phyloP scores from a whole-genome alignment of 1,140 invertebrate genomes.

The Neodiprion pinetum region DNA sequence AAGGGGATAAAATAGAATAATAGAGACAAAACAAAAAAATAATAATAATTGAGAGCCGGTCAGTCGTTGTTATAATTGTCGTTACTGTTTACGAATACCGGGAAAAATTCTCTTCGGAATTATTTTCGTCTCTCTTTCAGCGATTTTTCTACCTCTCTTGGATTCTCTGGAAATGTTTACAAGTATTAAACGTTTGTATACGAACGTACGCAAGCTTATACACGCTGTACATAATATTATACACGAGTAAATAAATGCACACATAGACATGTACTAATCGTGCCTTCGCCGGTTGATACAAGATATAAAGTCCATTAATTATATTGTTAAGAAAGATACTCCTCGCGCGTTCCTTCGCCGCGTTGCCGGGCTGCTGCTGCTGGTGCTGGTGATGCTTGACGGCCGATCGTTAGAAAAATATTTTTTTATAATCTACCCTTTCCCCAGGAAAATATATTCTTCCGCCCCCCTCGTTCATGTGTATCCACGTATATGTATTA shows the following conservation, averaged over 20 bases:
- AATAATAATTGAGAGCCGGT: no score
- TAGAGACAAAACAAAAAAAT: no score
- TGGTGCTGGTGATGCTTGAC: not conserved
- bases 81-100: no score
- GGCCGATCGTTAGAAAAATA: not conserved
- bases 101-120: no score
- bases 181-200: no score
- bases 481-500: not conserved
- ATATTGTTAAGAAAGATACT: not conserved
- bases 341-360: no score
- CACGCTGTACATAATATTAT: no score
- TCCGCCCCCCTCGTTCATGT: not conserved
- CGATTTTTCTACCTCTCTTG: not conserved
- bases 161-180: not conserved
- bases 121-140: not conserved
- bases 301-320: slow-evolving; percentile 6
- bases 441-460: not conserved
- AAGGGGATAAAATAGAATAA: no score
- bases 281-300: not conserved
- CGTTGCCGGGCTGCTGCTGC: no score
- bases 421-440: not conserved
- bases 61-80: no score
- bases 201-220: no score
- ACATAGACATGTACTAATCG: not conserved
- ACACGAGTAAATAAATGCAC: no score